Evolutionary conservation across 1,140 invertebrate genomes (phyloP), one percentile per base, ranked within the genome.

Genomic region (Thaumatotibia leucotreta): DNA sequence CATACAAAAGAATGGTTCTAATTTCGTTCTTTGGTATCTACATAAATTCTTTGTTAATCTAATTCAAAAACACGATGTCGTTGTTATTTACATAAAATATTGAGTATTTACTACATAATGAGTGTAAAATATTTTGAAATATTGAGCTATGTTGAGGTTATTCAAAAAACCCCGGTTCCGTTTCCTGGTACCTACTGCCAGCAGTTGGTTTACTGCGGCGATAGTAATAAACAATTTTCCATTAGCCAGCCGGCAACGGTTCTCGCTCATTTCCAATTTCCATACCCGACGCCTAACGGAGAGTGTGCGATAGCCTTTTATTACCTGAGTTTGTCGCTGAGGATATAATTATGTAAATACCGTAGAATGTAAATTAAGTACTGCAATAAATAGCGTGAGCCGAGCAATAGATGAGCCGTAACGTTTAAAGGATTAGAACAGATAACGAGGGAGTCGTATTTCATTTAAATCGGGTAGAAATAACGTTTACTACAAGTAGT

Each of bases 301-400:
- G 66, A 70, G 29, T 68, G 61, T 77, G 75, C 76, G 73, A 80
- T 80, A 75, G 76, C 80, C 73, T 85, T 83, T 83, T 84, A 88
- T 82, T 84, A 85, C 75, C 52, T 54, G 65, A 80, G 67, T 64
- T 81, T 81, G 84, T 83, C 83, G 75, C 82, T 76, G 66, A 83
- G 77, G 79, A 86, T 86, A 84, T 85, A 84, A 86, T 83, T 84
- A 86, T 82, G 83, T 74, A 81, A 85, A 85, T 85, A 77, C 68
- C 61, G 66, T 76, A 70, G 70, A 77, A 88, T 86, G 84, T 74
- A 84, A 85, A 86, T 85, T 81, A 80, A 82, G 70, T 74, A 72
- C 73, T 67, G 76, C 76, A 78, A 86, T 88, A 82, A 82, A 85
- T 83, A 69, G 75, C 64, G 64, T 73, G 68, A 69, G 65, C 70